A percentile compares a stretch with the other conserved stretches of the same genome.
phyloP scores from a whole-genome alignment of 1,140 invertebrate species.

The Drosophila burlai region DNA sequence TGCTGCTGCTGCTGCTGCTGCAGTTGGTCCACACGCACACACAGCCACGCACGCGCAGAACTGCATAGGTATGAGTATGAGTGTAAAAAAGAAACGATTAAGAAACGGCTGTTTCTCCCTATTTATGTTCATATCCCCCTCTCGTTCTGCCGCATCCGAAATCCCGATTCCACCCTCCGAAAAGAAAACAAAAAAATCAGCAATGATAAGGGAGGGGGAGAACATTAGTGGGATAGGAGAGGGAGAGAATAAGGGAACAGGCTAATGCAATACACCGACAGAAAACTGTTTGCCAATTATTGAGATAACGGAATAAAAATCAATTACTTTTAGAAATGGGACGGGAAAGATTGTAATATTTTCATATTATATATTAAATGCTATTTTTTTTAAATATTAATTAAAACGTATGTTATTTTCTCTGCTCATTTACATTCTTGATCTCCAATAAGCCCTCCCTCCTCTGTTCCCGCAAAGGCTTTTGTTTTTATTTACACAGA shows the following conservation, averaged over 20 bases:
- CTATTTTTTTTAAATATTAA: not conserved
- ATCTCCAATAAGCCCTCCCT: not conserved
- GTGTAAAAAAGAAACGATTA: constrained; percentile 34
- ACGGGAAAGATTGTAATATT: not conserved
- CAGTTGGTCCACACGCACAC: constrained; percentile 33
- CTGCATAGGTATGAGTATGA: not conserved
- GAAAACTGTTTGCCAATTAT: not conserved
- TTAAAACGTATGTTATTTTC: not conserved
- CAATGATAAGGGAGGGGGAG: constrained; percentile 22
- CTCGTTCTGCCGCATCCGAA: constrained; percentile 32
- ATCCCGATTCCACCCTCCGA: constrained; percentile 38
- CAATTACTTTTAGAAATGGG: not conserved
- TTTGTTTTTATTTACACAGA: constrained; percentile 31
- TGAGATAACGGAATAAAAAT: not conserved
- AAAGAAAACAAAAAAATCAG: constrained; percentile 21
- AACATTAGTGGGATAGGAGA: constrained; percentile 5
- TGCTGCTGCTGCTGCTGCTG: not conserved
- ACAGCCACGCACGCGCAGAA: constrained; percentile 11
- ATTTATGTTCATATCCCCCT: constrained; percentile 4
- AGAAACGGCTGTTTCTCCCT: constrained; percentile 49
- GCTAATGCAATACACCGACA: constrained; percentile 25
- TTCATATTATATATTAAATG: too few species aligned
- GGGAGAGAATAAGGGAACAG: constrained; percentile 1
- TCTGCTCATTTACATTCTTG: constrained; percentile 5
- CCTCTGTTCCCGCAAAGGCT: constrained; percentile 4